A percentile compares a stretch with the other conserved stretches of the same genome.
These are phyloP conservation scores for Aythya baeri DNA, from an alignment of 2,113 vertebrate species.

Conservation along the genomic window DNA sequence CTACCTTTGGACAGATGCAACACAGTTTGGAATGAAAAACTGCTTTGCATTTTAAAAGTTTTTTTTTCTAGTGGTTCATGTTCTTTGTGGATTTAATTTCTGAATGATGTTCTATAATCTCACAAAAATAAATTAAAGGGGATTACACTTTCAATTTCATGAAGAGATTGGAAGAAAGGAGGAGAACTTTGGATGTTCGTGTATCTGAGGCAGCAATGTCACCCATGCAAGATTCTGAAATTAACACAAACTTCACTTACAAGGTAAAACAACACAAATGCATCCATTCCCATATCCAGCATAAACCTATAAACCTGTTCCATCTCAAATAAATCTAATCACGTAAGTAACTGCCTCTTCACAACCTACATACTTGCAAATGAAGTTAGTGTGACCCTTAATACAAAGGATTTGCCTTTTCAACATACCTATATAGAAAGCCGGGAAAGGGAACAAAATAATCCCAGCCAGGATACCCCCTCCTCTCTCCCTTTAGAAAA, in stretches of 20 bases:
- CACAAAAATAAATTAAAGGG: not conserved
- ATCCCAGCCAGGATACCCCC: not conserved
- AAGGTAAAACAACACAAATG: not conserved
- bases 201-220: not conserved
- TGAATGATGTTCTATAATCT: not conserved
- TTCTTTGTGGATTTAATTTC: not conserved
- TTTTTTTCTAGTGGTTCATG: not conserved
- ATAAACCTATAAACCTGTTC: not conserved
- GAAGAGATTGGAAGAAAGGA: not conserved
- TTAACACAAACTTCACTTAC: not conserved
- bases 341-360: not conserved
- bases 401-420: not conserved
- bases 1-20: not conserved
- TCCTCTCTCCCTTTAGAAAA: not conserved
- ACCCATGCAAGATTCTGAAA: not conserved
- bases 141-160: not conserved
- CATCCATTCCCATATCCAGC: not conserved
- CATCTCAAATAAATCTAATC: not conserved
- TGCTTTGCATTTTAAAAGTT: not conserved
- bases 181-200: rapidly evolving
- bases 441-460: not conserved
- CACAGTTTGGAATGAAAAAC: not conserved
- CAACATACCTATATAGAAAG: not conserved
- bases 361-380: not conserved
- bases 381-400: not conserved